These are phyloP conservation scores for Phaenicophaeus curvirostris DNA, from an alignment of 2,797 vertebrate genomes.

Conservation along the genomic window DNA sequence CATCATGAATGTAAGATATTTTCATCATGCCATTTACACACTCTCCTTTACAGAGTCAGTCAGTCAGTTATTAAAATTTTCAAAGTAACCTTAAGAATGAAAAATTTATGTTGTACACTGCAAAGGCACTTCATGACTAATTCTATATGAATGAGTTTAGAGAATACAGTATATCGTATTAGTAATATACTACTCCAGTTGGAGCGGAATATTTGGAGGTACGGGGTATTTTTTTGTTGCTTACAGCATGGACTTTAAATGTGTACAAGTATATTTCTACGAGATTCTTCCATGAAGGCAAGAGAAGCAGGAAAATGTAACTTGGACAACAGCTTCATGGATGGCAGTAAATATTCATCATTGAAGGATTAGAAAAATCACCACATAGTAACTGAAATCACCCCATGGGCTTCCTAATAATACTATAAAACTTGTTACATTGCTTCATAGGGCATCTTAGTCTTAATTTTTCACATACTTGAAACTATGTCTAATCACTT, in stretches of 20 bases:
- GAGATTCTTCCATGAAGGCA: background rate
- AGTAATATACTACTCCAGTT: background rate
- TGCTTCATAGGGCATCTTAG: background rate
- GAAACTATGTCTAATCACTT: background rate
- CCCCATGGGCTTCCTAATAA: background rate
- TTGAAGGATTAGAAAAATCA: background rate
- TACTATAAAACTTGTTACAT: background rate
- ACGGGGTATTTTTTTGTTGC: background rate
- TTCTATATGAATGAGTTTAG: background rate
- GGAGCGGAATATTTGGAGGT: background rate
- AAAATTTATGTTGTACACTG: background rate
- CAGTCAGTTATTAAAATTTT: background rate
- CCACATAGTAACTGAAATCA: background rate
- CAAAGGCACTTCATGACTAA: background rate
- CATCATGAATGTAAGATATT: background rate
- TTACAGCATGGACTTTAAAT: background rate
- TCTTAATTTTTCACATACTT: background rate
- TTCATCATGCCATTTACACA: background rate
- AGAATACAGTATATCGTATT: background rate
- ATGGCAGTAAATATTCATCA: background rate
- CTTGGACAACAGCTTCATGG: background rate
- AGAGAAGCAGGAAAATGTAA: background rate
- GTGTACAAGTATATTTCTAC: background rate
- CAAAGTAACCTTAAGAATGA: background rate
- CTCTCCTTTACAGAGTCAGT: background rate